A percentile compares a stretch with the other conserved stretches of the same genome.
Conservation (phyloP, 2,797 vertebrate genomes). For the Sebastiscus albofasciatus region DNA sequence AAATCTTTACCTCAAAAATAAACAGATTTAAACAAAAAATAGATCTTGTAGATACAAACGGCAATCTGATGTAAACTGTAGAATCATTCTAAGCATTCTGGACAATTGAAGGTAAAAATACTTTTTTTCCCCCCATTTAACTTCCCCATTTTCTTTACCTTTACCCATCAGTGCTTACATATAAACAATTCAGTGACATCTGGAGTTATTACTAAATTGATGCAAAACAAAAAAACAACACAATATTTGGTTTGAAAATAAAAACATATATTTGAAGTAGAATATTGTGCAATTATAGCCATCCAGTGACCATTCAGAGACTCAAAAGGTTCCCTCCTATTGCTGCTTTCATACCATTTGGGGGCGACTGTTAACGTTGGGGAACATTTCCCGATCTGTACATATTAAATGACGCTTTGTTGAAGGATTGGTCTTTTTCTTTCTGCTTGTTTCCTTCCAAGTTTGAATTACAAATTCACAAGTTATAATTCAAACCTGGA, state of each 20-base stretch:
- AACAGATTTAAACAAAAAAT: constrained; percentile 72
- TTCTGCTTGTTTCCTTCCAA: constrained; percentile 1
- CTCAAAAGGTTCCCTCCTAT: constrained; percentile 84
- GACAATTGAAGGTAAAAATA: constrained; percentile 72
- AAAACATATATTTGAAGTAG: constrained; percentile 51
- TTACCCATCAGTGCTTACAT: constrained; percentile 73
- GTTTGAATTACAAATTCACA: constrained; percentile 7
- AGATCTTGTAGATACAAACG: constrained; percentile 73
- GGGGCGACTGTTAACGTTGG: not conserved
- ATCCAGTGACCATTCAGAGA: constrained; percentile 61
- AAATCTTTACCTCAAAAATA: constrained; percentile 62
- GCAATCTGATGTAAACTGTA: constrained; percentile 75
- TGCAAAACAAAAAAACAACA: constrained; percentile 58
- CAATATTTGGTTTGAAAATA: constrained; percentile 66
- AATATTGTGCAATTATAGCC: constrained; percentile 67
- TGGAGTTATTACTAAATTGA: constrained; percentile 74
- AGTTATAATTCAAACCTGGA: constrained; percentile 18
- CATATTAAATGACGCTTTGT: not conserved
- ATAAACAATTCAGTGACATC: constrained; percentile 76
- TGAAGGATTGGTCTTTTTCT: constrained; percentile 5
- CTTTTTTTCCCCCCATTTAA: constrained; percentile 26
- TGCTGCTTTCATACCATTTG: constrained; percentile 59
- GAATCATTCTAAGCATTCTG: constrained; percentile 72
- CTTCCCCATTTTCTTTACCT: constrained; percentile 56
- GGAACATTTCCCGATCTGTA: not conserved